phyloP scores from a whole-genome alignment of 1,140 invertebrate species.

The Schlechtendalia chinensis region DNA sequence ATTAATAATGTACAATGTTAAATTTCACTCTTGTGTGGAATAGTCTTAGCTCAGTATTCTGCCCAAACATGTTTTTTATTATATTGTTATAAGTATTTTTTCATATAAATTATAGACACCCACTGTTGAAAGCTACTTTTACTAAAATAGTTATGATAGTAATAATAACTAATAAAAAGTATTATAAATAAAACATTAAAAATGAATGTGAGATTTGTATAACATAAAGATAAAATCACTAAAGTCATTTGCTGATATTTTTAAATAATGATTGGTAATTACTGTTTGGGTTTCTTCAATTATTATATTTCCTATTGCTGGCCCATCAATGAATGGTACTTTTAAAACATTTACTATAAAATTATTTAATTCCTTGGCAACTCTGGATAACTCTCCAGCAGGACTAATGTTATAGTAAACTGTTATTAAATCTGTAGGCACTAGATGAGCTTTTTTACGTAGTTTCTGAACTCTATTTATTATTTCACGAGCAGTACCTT shows the following conservation, averaged over 20 bases:
- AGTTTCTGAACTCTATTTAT: constrained; percentile 96
- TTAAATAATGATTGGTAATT: background rate
- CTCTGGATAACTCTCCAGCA: constrained; percentile 63
- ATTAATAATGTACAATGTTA: too few species aligned
- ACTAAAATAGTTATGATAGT: too few species aligned
- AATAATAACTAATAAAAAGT: too few species aligned
- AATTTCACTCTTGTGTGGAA: too few species aligned
- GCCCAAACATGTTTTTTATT: too few species aligned
- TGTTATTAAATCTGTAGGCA: constrained; percentile 86
- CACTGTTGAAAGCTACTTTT: too few species aligned
- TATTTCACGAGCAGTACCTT: constrained; percentile 89
- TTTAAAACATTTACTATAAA: constrained; percentile 83
- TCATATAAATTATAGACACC: too few species aligned
- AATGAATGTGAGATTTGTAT: background rate
- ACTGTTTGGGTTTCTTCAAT: constrained; percentile 33
- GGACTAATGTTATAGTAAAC: constrained; percentile 76
- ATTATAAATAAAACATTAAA: background rate
- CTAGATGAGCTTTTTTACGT: constrained; percentile 91
- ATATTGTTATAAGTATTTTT: too few species aligned
- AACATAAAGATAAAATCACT: background rate
- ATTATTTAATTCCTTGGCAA: constrained; percentile 68
- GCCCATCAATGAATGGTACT: constrained; percentile 61
- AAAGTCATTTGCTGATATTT: background rate
- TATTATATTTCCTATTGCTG: constrained; percentile 5
- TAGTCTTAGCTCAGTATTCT: too few species aligned